Conservation (phyloP, 2,888 invertebrate genomes). For the Heliconius ismenius region DNA sequence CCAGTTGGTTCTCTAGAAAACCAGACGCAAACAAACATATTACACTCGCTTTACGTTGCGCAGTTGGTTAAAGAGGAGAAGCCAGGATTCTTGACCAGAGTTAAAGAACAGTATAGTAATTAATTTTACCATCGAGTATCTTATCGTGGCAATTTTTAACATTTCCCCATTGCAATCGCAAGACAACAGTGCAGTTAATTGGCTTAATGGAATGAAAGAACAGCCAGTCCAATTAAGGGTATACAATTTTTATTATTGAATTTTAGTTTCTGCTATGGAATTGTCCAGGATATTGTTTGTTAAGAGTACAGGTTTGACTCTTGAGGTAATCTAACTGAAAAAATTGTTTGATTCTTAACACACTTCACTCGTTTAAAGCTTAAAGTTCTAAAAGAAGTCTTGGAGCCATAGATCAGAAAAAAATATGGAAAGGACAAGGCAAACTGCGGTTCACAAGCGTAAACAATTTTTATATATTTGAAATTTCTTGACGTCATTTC, state of each 20-base stretch:
- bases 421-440: too few relatives aligned
- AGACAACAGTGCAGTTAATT: conserved; percentile 22
- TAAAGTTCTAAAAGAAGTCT: too few relatives aligned
- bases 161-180: conserved; percentile 7
- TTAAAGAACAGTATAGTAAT: conserved; percentile 1
- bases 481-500: background rate
- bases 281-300: background rate
- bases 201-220: conserved; percentile 20
- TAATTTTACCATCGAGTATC: conserved; percentile 3
- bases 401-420: too few relatives aligned
- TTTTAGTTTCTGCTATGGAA: background rate
- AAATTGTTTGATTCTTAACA: background rate
- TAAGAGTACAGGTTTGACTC: background rate
- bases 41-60: background rate
- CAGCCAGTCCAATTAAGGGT: conserved; percentile 15
- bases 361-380: too few relatives aligned
- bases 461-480: background rate
- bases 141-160: conserved; percentile 15
- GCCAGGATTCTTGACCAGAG: background rate
- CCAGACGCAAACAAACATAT: background rate
- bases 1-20: background rate
- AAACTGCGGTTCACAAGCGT: too few relatives aligned
- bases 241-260: conserved; percentile 1
- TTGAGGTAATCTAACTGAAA: background rate
- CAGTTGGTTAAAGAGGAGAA: background rate